phyloP scores from a whole-genome alignment of 2,797 vertebrate species.

The Chanos chanos region DNA sequence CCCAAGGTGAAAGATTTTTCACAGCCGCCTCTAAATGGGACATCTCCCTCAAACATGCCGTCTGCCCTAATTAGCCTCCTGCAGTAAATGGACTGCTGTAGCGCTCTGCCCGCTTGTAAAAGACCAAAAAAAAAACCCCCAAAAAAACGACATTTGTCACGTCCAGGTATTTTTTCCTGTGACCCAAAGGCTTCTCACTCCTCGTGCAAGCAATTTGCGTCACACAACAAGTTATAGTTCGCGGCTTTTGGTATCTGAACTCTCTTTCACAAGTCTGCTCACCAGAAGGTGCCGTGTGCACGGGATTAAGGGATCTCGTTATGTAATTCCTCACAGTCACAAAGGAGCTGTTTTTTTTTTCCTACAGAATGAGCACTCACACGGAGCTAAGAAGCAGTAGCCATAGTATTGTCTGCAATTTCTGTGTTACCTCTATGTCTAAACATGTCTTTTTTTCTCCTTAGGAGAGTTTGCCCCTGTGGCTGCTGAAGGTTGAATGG shows the following conservation, averaged over 20 bases:
- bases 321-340: constrained; percentile 28
- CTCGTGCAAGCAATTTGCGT: too few relatives aligned
- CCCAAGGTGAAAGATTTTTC: constrained; percentile 71
- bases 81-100: not conserved
- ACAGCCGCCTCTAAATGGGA: constrained; percentile 51
- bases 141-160: too few relatives aligned
- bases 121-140: too few relatives aligned
- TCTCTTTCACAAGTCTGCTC: not conserved
- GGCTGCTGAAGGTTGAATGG: constrained; percentile 86
- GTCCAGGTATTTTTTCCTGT: too few relatives aligned
- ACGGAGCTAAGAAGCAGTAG: not conserved
- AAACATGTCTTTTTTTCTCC: not conserved
- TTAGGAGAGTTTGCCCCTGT: constrained; percentile 82
- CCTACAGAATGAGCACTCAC: not conserved
- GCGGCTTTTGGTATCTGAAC: too few relatives aligned
- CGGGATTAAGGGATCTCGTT: constrained; percentile 52
- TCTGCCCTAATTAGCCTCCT: constrained; percentile 56
- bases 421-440: not conserved
- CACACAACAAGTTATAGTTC: too few relatives aligned
- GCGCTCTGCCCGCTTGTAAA: too few relatives aligned
- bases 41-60: constrained; percentile 47
- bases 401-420: not conserved
- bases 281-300: constrained; percentile 37
- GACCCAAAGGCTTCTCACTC: too few relatives aligned
- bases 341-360: constrained; percentile 14